Base-by-base conservation (phyloP, 2,113 vertebrate species). In the Tetrao urogallus region DNA sequence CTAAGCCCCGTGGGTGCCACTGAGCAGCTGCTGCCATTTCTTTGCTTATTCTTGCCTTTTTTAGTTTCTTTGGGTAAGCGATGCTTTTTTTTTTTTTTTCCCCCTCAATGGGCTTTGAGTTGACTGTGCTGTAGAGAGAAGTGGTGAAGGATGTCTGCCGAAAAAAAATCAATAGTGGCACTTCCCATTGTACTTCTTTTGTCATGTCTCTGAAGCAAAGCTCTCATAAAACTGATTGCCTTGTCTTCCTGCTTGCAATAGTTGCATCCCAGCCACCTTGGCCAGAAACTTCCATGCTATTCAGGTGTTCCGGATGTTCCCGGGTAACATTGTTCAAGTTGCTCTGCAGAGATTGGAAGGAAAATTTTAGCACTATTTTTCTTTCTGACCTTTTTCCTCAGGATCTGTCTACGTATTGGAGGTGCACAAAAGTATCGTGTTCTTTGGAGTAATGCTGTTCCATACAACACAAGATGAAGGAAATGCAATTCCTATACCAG, bases 151-250 rank as follows among this genome's bases (percentile, higher is more conserved):
- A 43, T 32, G 10, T 17, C 63, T 16, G 65, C 4, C 27, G 25
- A 36, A 1, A 27, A 10, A 6, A 52, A 65, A 42, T 12, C 28
- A 4, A 34, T 3, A 34, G 15, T 60, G 54, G 30, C 65, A 0
- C 38, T 84, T 92, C 71, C 65, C 65, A 2, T 19, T 3, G 2
- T 32, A 17, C 15, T 58, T 54, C 34, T 18, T 20, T 22, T 50
- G 30, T 5, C 1, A 0, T 40, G 24, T 10, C 47, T 38, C 36
- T 3, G 0, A 63, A 32, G 16, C 21, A 47, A 17, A 27, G 27
- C 67, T 73, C 32, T 5, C 38, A 6, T 28, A n/a, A 47, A 48
- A 5, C n/a, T n/a, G 54, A 25, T 8, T 71, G 16, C 25, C 30
- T 52, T 13, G 3, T 9, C 83, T 82, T 57, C 13, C 8, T 72